These are phyloP conservation scores for Hirtodrosophila trivittata DNA, from an alignment of 2,888 invertebrate species.

Conservation along the genomic window DNA sequence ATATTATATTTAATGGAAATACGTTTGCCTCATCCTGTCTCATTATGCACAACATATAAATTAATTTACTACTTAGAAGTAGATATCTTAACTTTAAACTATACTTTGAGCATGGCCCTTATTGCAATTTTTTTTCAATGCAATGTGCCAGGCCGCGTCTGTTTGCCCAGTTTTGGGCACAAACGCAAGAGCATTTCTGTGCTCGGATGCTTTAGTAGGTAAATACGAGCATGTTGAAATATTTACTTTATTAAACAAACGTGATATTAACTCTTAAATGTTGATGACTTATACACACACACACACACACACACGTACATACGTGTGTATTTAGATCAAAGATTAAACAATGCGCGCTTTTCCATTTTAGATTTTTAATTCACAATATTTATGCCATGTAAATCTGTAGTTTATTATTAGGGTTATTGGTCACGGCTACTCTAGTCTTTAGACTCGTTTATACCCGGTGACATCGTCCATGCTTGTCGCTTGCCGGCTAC, in stretches of 20 bases:
- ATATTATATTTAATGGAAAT: no score
- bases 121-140: no score
- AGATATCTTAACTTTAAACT: no score
- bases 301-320: background rate
- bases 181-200: slow-evolving; percentile 29
- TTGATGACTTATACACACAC: slow-evolving; percentile 21
- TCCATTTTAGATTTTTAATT: slow-evolving; percentile 66
- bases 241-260: slow-evolving; percentile 78
- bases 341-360: slow-evolving; percentile 49
- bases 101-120: no score
- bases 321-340: background rate
- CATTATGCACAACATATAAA: no score
- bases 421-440: slow-evolving; percentile 36
- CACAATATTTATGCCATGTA: slow-evolving; percentile 59
- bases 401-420: slow-evolving; percentile 43
- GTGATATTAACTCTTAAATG: slow-evolving; percentile 60
- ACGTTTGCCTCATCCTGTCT: no score
- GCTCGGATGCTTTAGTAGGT: slow-evolving; percentile 40
- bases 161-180: slow-evolving; percentile 71
- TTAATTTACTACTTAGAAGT: no score
- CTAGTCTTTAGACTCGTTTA: slow-evolving; percentile 31
- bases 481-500: no score
- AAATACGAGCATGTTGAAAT: slow-evolving; percentile 77
- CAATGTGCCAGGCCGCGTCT: no score
- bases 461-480: slow-evolving; percentile 31